Evolutionary conservation across 2,113 vertebrate species (phyloP), one percentile per base, ranked within the genome.

Genomic region (Anser brachyrhynchus): DNA sequence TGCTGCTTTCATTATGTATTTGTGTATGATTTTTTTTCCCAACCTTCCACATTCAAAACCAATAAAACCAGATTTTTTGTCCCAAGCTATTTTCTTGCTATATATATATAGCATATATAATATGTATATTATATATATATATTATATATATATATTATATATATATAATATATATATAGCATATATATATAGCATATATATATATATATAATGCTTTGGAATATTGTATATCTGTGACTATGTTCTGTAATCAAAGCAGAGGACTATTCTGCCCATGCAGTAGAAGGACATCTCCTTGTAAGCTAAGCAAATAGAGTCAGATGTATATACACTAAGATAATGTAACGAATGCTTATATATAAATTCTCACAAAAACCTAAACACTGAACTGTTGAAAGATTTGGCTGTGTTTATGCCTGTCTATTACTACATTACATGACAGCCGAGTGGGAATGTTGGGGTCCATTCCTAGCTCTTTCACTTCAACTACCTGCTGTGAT

Each of bases 321-420:
- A 55, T 19, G 35, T 69, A 44, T 84, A 13, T 28, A 61, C 21
- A 29, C 6, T 18, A 65, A 41, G 16, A 52, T 14, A 51, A 51
- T 11, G 3, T 29, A 76, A 25, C 4, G 3, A 7, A 25, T 25
- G 10, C 8, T 44, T 33, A 28, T 64, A 7, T 23, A 41, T 25
- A 25, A 11, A 11, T 54, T 77, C 41, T 57, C 26, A 44, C 4
- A 7, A 58, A 83, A 80, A 12, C 28, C 54, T 80, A 37, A 77
- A 70, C 13, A 22, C 3, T 26, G 35, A 58, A 26, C 29, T 25
- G 7, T 46, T 26, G 28, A 70, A 84, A 13, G 7, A 44, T 67
- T 78, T 78, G 3, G 4, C 44, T 46, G 5, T 39, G 1, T 0
- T 54, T 84, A 55, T 19, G 3, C 9, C 31, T 39, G 2, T 43